Evolutionary conservation across 2,113 vertebrate species (phyloP).

Genomic region (Phalacrocorax brasilianus): DNA sequence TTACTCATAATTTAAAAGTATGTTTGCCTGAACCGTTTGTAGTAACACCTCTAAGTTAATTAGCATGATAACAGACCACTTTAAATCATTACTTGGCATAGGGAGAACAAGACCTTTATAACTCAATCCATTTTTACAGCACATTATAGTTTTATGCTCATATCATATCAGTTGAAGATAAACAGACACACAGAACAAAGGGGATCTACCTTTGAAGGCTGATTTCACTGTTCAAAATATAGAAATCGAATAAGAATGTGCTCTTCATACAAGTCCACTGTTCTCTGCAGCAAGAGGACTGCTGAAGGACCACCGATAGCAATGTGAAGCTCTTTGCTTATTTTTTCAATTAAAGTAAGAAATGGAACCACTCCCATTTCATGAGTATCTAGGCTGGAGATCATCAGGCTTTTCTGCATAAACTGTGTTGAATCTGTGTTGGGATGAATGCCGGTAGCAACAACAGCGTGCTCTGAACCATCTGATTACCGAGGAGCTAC

Average conservation of each 20-base stretch:
- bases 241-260: not conserved
- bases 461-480: not conserved
- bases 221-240: not conserved
- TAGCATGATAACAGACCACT: not conserved
- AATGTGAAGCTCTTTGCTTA: not conserved
- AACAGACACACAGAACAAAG: not conserved
- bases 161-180: not conserved
- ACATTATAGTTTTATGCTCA: not conserved
- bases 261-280: not conserved
- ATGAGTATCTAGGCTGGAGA: not conserved
- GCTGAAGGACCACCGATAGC: not conserved
- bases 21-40: not conserved
- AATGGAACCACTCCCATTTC: not conserved
- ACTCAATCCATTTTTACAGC: not conserved
- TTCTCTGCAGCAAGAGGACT: not conserved
- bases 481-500: not conserved
- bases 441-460: not conserved
- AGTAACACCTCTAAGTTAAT: not conserved
- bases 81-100: not conserved
- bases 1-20: not conserved
- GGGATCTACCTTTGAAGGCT: not conserved
- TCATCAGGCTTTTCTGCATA: not conserved
- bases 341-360: not conserved
- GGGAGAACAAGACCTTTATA: slow-evolving; percentile 1
- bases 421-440: not conserved